These are phyloP conservation scores for Stenolophus ochropezus DNA, from an alignment of 2,888 invertebrate species.

Conservation along the genomic window DNA sequence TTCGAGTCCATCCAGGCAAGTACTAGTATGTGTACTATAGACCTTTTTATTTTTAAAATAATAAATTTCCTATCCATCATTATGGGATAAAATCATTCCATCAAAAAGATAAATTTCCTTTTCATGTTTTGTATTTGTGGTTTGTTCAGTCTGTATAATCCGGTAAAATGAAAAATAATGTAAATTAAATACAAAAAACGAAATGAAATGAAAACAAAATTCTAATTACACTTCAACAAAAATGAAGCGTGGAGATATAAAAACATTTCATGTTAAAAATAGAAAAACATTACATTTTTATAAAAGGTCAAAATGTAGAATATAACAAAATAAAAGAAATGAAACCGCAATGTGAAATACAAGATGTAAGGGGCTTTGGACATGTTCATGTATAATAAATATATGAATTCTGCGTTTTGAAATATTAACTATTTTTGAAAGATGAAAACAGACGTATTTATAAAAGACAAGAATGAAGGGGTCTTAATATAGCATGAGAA, in stretches of 20 bases:
- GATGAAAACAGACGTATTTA: background rate
- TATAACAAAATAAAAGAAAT: background rate
- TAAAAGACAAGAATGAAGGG: conserved; percentile 6
- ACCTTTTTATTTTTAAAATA: background rate
- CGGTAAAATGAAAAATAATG: conserved; percentile 25
- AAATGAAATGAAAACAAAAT: conserved; percentile 12
- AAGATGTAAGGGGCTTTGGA: background rate
- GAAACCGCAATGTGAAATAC: background rate
- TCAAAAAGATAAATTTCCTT: conserved; percentile 8
- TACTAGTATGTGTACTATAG: too few species aligned
- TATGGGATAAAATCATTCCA: background rate
- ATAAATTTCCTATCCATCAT: background rate
- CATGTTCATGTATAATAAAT: too few species aligned
- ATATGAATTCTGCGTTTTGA: background rate
- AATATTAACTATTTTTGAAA: background rate
- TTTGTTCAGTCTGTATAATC: background rate
- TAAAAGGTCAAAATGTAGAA: background rate
- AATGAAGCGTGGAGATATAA: conserved; percentile 2
- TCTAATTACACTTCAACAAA: background rate
- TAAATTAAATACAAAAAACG: conserved; percentile 14
- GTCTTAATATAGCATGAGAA: conserved; percentile 1
- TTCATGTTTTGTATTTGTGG: background rate
- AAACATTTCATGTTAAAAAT: background rate
- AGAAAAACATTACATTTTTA: background rate
- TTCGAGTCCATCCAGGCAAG: too few species aligned